phyloP scores from a whole-genome alignment of 2,888 invertebrate genomes.

The Orthonevra nobilis region DNA sequence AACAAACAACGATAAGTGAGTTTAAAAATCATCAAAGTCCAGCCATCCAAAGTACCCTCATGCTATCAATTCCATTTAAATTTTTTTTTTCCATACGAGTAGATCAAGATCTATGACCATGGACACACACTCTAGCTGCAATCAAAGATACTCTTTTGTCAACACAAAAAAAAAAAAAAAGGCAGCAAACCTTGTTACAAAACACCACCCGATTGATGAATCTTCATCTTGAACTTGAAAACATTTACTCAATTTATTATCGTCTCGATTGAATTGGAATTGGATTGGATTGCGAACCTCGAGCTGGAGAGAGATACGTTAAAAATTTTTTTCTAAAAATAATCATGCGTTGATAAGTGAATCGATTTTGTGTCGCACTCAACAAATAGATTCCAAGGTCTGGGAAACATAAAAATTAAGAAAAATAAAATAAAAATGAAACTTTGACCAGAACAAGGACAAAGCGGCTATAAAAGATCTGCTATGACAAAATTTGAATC shows the following conservation, averaged over 20 bases:
- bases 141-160: too few species aligned
- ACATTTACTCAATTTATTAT: conserved; percentile 49
- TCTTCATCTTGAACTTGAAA: conserved; percentile 58
- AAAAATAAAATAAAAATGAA: neutral
- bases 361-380: conserved; percentile 18
- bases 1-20: conserved; percentile 4
- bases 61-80: conserved; percentile 32
- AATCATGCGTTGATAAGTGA: conserved; percentile 17
- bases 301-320: neutral
- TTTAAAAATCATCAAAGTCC: neutral
- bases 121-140: too few species aligned
- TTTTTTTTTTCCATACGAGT: too few species aligned
- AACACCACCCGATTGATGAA: too few species aligned
- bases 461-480: conserved; percentile 19
- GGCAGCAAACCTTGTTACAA: too few species aligned
- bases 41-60: conserved; percentile 5
- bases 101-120: too few species aligned
- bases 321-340: neutral
- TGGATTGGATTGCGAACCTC: conserved; percentile 13
- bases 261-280: conserved; percentile 46
- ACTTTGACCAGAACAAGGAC: conserved; percentile 4
- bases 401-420: neutral
- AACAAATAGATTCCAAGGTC: conserved; percentile 36
- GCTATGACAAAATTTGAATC: conserved; percentile 59
- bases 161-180: too few species aligned